These are phyloP conservation scores for Alloplasta piceator DNA, from an alignment of 2,888 invertebrate genomes.

Conservation along the genomic window DNA sequence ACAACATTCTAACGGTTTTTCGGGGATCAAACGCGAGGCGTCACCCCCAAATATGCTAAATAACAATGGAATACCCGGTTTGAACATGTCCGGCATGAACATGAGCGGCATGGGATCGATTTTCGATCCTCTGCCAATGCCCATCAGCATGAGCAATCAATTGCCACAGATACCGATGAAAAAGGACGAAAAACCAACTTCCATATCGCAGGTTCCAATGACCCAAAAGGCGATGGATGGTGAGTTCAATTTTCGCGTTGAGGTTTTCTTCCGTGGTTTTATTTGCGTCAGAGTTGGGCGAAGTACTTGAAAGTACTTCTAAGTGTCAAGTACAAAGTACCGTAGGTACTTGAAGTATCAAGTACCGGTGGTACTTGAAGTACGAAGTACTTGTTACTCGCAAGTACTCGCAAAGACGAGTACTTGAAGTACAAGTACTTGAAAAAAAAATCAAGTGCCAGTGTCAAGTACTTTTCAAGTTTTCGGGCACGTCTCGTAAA, in stretches of 20 bases:
- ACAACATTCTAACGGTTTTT: conserved; percentile 83
- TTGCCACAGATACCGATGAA: conserved; percentile 84
- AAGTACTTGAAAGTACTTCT: too few species aligned
- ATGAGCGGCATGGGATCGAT: conserved; percentile 86
- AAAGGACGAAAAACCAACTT: conserved; percentile 86
- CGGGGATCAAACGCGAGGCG: conserved; percentile 83
- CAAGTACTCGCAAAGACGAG: too few species aligned
- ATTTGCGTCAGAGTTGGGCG: too few species aligned
- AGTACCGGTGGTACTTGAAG: too few species aligned
- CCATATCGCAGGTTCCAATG: conserved; percentile 87
- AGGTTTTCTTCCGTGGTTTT: conserved; percentile 23
- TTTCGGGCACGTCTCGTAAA: too few species aligned
- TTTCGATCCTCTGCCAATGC: conserved; percentile 86
- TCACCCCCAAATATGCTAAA: conserved; percentile 82
- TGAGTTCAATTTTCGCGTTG: conserved; percentile 68
- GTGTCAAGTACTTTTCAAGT: too few species aligned
- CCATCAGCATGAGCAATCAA: conserved; percentile 79
- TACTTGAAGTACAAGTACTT: too few species aligned
- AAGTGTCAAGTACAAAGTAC: too few species aligned
- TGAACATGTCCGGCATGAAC: conserved; percentile 83
- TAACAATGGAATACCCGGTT: conserved; percentile 84
- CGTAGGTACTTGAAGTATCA: too few species aligned
- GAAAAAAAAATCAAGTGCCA: too few species aligned
- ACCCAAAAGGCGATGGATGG: conserved; percentile 81
- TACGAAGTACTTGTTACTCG: too few species aligned